Percentiles rank a stretch among this genome's conserved stretches.
Conservation (phyloP, 2,113 vertebrate species). For the Ctenomys sociabilis region DNA sequence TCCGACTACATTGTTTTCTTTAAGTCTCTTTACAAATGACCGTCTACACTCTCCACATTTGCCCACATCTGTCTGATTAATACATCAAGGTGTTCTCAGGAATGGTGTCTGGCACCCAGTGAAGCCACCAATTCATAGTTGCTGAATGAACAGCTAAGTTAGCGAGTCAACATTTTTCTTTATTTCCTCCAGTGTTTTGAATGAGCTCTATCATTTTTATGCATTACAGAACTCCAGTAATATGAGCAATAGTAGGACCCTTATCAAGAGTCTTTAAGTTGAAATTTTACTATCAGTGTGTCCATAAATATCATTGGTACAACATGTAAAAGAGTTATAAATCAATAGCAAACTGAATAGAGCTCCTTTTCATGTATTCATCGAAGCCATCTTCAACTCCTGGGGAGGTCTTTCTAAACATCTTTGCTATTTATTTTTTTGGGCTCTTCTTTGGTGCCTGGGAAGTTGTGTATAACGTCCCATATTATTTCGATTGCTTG, state of each 20-base stretch:
- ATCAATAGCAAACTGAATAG: background rate
- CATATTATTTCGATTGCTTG: background rate
- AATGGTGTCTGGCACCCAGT: background rate
- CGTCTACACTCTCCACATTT: too few species aligned
- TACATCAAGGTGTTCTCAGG: background rate
- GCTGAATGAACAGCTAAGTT: background rate
- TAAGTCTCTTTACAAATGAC: background rate
- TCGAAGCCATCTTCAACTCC: background rate
- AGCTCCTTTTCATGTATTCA: rapidly evolving
- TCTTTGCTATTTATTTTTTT: background rate
- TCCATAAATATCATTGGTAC: too few species aligned
- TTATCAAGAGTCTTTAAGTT: background rate
- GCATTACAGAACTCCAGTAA: background rate
- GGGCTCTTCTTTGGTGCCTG: background rate
- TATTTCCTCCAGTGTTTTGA: background rate
- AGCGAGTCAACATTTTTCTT: background rate
- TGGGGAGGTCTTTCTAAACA: background rate
- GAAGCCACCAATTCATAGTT: background rate
- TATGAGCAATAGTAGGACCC: background rate
- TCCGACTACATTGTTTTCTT: background rate
- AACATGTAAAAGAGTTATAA: background rate
- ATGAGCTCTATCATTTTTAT: background rate
- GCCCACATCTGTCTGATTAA: background rate
- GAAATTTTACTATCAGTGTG: background rate
- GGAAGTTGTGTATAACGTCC: background rate